Evolutionary conservation across 2,797 vertebrate genomes (phyloP), one percentile per base, ranked within the genome.

Genomic region (Remorina albescens): DNA sequence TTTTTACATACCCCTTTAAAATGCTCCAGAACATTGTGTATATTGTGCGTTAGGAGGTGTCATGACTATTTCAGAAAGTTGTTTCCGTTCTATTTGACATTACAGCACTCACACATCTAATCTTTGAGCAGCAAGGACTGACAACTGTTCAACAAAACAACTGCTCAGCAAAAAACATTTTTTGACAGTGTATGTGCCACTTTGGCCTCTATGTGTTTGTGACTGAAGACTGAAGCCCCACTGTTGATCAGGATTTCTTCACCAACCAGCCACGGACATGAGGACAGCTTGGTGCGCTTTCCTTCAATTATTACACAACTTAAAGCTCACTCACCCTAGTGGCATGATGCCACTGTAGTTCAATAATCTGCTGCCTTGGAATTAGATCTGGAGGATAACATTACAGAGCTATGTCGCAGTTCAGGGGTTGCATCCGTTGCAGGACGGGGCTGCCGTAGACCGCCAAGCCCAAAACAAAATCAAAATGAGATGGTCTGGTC

Each of bases 11-110:
- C 44, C 64, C 71, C 67, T 46, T 62, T 13, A 53, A 28, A 25
- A 16, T 62, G 78, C 71, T 83, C 66, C 78, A 76, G 67, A 79
- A 68, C 68, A 30, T 76, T 78, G 78, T 90, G 84, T 81, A 87
- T 87, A 78, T 78, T 74, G 84, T 83, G 64, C 25, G 49, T 67
- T 55, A 44, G 73, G 63, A 74, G 70, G 57, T 54, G 70, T 79
- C 60, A 26, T 64, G 60, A 67, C 64, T 58, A 13, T 68, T 80
- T 42, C 65, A 39, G 55, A 65, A 53, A 73, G 73, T 46, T 15
- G n/a, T 65, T 67, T 64, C 41, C 18, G 23, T 71, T 76, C 46
- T 74, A 39, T 71, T 41, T 18, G 68, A 50, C 15, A 11, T 78
- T 67, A 58, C 72, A 71, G 72, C 32, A 18, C 51, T 46, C 71